Evolutionary conservation across 35 echinoderm and acorn worm species (phyloP).

Genomic region (Patiria miniata): DNA sequence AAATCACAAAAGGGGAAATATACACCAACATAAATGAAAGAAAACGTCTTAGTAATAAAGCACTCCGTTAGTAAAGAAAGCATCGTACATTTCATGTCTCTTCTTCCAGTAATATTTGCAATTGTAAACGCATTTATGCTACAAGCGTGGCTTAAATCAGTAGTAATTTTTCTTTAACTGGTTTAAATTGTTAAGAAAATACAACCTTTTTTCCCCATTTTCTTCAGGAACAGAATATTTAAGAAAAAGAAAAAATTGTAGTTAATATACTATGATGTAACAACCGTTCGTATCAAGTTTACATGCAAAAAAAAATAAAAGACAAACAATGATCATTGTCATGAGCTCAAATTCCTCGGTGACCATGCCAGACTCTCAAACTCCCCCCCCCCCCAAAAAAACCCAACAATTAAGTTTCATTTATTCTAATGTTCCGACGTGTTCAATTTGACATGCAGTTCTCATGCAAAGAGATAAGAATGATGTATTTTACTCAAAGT

Average conservation of each 20-base stretch:
- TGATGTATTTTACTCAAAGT: too few species aligned
- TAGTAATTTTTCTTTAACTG: not conserved
- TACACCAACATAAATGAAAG: slow-evolving; percentile 25
- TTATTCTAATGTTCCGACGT: too few species aligned
- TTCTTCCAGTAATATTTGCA: not conserved
- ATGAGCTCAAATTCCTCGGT: too few species aligned
- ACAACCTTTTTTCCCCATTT: not conserved
- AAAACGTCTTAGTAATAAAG: not conserved
- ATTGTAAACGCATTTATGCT: not conserved
- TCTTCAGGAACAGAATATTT: not conserved
- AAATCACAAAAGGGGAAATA: not conserved
- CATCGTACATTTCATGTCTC: not conserved
- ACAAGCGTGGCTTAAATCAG: not conserved
- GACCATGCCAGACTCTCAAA: too few species aligned
- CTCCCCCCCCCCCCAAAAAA: too few species aligned
- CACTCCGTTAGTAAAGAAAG: not conserved
- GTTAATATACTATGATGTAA: not conserved
- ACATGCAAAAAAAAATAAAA: not conserved
- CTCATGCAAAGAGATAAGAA: too few species aligned
- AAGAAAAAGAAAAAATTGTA: not conserved
- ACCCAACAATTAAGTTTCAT: too few species aligned
- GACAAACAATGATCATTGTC: too few species aligned
- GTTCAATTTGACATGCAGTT: too few species aligned
- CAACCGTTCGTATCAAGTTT: not conserved
- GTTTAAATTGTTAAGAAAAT: slow-evolving; percentile 17